Base-by-base conservation (phyloP, 2,113 vertebrate genomes). In the Psephotus haematonotus region DNA sequence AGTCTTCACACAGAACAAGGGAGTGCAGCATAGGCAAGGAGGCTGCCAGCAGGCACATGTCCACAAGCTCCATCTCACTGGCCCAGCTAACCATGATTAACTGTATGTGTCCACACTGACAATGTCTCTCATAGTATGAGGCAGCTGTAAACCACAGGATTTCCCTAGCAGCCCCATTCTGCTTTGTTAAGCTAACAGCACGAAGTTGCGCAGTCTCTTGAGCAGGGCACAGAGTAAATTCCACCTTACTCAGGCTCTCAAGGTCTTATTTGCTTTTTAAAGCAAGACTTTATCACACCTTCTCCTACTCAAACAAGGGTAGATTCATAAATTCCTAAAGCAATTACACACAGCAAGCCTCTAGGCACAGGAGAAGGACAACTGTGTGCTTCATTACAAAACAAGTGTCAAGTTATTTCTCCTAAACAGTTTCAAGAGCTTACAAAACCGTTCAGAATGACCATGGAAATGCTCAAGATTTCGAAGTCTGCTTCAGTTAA, bases 71-170 rank as follows among this genome's bases (percentile, higher is more conserved):
- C 11, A 0, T 20, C 41, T 35, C 91, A 27, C 11, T 0, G 1
- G 65, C 49, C 49, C 35, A 35, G 25, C 31, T 13, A 6, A 15
- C 49, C 27, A 41, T 16, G 2, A 49, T 6, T 24, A 41, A 19
- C 37, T 16, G 18, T 6, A 35, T 0, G 0, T 9, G 33, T 17
- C 39, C 52, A 17, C 11, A 1, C 33, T 10, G 59, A 14, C 13
- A 4, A 2, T 0, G 0, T 10, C 67, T 4, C 10, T 71, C 37
- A 70, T 28, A 62, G 13, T 13, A 46, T 0, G 6, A 63, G 23
- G 60, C 47, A 74, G 79, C 60, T 35, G 25, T 1, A 19, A 46
- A 33, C 69, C 10, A 14, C 0, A 0, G 5, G 2, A 12, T 3
- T n/a, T 62, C 7, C 1, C 46, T 15, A 11, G 37, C 33, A 70